A percentile compares a stretch with the other conserved stretches of the same genome.
Evolutionary conservation across 2,888 invertebrate species (phyloP).

Genomic region (Caenorhabditis auriculariae): DNA sequence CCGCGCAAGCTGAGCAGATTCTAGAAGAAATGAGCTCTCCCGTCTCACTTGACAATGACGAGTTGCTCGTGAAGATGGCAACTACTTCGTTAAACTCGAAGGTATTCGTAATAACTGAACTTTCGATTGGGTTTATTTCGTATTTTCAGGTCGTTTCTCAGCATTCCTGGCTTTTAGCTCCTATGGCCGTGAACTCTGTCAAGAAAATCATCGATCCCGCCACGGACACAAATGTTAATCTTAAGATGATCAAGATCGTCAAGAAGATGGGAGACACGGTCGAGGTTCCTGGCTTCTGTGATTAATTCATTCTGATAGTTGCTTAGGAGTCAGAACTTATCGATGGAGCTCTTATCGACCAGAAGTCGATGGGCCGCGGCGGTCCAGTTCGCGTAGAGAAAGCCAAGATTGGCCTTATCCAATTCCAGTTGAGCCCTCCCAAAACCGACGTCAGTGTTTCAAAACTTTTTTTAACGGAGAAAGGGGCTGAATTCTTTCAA

Average conservation of each 20-base stretch:
- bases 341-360: conserved; percentile 91
- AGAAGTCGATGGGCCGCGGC: conserved; percentile 80
- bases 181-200: conserved; percentile 95
- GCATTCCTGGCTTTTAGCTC: conserved; percentile 90
- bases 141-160: conserved; percentile 83
- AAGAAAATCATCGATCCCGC: conserved; percentile 79
- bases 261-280: conserved; percentile 78
- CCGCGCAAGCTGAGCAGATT: conserved; percentile 75
- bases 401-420: conserved; percentile 96
- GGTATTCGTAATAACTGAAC: conserved; percentile 64
- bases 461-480: no score
- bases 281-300: conserved; percentile 5
- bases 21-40: conserved; percentile 79
- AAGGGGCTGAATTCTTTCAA: no score
- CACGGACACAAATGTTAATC: conserved; percentile 79
- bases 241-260: conserved; percentile 91
- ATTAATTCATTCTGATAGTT: not conserved
- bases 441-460: conserved; percentile 84
- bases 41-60: conserved; percentile 81
- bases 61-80: conserved; percentile 87
- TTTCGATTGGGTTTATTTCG: no score
- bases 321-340: conserved; percentile 89
- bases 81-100: conserved; percentile 96
- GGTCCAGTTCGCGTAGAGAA: conserved; percentile 92
- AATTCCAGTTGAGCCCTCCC: conserved; percentile 98